Evolutionary conservation across 2,113 vertebrate species (phyloP).

Genomic region (Forbesichthys agassizii): DNA sequence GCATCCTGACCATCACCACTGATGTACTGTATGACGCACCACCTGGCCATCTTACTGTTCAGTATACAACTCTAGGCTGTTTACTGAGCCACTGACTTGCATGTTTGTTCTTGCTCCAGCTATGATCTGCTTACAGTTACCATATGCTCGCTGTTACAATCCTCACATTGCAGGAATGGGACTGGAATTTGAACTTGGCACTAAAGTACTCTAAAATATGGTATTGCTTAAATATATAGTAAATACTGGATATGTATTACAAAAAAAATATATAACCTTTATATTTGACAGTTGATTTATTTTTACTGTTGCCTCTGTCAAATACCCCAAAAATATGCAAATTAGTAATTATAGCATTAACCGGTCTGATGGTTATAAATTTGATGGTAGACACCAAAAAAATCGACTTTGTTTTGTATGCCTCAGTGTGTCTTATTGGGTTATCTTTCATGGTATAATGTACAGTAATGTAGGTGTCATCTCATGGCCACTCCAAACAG

Average conservation of each 20-base stretch:
- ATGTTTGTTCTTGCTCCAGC: slow-evolving; percentile 63
- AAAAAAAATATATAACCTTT: neutral
- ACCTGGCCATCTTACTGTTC: slow-evolving; percentile 33
- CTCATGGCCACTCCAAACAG: slow-evolving; percentile 31
- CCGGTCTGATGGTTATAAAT: slow-evolving; percentile 21
- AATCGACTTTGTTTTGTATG: slow-evolving; percentile 5
- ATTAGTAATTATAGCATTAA: slow-evolving; percentile 1
- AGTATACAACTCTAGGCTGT: slow-evolving; percentile 46
- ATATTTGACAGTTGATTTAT: neutral
- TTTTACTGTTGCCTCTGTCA: slow-evolving; percentile 3
- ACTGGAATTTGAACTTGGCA: slow-evolving; percentile 56
- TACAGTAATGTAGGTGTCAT: slow-evolving; percentile 15
- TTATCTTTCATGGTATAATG: slow-evolving; percentile 45
- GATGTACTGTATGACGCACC: slow-evolving; percentile 7
- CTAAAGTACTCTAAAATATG: slow-evolving; percentile 30
- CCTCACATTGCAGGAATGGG: slow-evolving; percentile 42
- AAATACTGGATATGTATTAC: slow-evolving; percentile 4
- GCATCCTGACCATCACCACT: too few relatives aligned
- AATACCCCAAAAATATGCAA: too few relatives aligned
- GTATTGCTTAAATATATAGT: slow-evolving; percentile 18
- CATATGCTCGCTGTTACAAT: slow-evolving; percentile 72
- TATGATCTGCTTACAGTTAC: slow-evolving; percentile 49
- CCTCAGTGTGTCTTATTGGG: slow-evolving; percentile 38
- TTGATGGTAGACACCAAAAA: slow-evolving; percentile 23
- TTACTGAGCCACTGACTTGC: slow-evolving; percentile 32